phyloP scores from a whole-genome alignment of 2,888 invertebrate genomes.

The Ophion slaviceki region DNA sequence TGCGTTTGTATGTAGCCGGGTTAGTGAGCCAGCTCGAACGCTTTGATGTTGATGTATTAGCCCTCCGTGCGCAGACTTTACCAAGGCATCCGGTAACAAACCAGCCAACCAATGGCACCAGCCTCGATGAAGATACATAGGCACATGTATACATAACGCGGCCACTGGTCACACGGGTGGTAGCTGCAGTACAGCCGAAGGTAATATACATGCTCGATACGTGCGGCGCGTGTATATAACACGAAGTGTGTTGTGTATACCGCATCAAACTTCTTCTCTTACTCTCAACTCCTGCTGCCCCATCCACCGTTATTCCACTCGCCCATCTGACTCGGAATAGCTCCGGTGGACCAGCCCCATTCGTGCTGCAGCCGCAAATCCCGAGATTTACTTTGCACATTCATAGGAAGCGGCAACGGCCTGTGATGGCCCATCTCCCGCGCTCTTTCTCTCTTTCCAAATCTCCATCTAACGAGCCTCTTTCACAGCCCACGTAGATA shows the following conservation, averaged over 20 bases:
- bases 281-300: slow-evolving; percentile 4
- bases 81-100: slow-evolving; percentile 49
- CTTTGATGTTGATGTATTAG: slow-evolving; percentile 82
- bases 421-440: neutral
- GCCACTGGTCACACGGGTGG: slow-evolving; percentile 29
- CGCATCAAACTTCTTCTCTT: slow-evolving; percentile 31
- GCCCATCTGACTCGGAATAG: slow-evolving; percentile 40
- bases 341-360: slow-evolving; percentile 20
- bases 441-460: slow-evolving; percentile 10
- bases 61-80: slow-evolving; percentile 71
- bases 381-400: slow-evolving; percentile 50
- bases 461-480: neutral
- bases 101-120: slow-evolving; percentile 48
- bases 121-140: slow-evolving; percentile 42
- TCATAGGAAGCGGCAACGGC: slow-evolving; percentile 22
- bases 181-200: slow-evolving; percentile 23
- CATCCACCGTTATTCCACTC: slow-evolving; percentile 20
- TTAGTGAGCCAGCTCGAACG: slow-evolving; percentile 61
- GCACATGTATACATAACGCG: slow-evolving; percentile 13
- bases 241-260: slow-evolving; percentile 26
- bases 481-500: neutral
- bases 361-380: slow-evolving; percentile 38
- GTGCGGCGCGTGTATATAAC: slow-evolving; percentile 2
- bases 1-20: slow-evolving; percentile 68
- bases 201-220: slow-evolving; percentile 37